Evolutionary conservation across 2,113 vertebrate species (phyloP).

Genomic region (Anser brachyrhynchus): DNA sequence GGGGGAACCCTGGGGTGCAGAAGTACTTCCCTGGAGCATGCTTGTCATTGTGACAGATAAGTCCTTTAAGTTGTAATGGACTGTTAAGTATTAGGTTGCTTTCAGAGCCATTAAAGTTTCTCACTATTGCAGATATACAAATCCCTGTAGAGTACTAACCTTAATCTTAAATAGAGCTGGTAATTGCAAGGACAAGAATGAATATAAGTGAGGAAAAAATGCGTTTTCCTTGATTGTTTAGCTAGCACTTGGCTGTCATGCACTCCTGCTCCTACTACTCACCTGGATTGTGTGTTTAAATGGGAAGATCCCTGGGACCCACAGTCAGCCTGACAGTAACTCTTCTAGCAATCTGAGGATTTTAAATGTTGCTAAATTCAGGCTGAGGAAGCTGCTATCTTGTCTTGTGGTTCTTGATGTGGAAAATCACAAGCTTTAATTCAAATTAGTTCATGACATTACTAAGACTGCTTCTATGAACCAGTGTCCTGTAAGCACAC

Average conservation of each 20-base stretch:
- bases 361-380: background rate
- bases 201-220: background rate
- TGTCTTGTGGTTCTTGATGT: background rate
- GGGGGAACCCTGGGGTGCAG: background rate
- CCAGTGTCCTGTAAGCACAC: background rate
- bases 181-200: slow-evolving; percentile 36
- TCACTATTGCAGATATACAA: background rate
- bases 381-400: background rate
- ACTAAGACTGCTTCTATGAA: background rate
- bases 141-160: slow-evolving; percentile 1
- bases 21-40: background rate
- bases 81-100: slow-evolving; percentile 18
- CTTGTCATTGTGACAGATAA: background rate
- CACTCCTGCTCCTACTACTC: background rate
- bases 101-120: slow-evolving; percentile 7
- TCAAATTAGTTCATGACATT: background rate
- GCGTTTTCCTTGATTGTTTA: background rate
- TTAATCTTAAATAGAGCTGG: slow-evolving; percentile 14
- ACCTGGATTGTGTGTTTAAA: background rate
- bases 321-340: background rate
- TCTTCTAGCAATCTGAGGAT: background rate
- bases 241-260: background rate
- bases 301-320: accelerated
- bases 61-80: background rate
- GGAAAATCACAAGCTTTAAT: background rate